Evolutionary conservation across 2,888 invertebrate species (phyloP).

Genomic region (Lasioglossum pauxillum): DNA sequence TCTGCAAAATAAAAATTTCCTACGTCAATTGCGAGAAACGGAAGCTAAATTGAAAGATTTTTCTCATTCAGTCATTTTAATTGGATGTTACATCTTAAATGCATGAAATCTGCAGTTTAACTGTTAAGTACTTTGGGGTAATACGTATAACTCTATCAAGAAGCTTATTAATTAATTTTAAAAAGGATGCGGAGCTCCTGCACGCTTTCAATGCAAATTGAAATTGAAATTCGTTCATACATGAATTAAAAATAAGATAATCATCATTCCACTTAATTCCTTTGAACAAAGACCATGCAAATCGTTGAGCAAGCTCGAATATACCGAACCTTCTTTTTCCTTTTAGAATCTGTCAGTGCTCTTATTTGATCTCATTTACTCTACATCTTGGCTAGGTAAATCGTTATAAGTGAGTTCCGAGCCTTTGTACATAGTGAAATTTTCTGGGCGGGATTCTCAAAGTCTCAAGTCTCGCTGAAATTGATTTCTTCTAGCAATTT

Average conservation of each 20-base stretch:
- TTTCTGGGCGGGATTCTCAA: background rate
- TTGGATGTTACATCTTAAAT: background rate
- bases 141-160: background rate
- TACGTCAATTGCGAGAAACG: background rate
- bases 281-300: background rate
- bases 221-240: background rate
- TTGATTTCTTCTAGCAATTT: background rate
- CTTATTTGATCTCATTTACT: background rate
- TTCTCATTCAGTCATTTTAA: too few species aligned
- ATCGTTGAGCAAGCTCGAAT: background rate
- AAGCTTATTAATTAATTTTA: background rate
- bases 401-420: background rate
- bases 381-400: slow-evolving; percentile 1
- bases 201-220: background rate
- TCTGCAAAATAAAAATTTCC: background rate
- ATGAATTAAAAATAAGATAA: background rate
- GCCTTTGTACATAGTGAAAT: background rate
- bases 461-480: background rate
- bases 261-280: background rate
- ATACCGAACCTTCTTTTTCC: background rate
- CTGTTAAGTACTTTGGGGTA: too few species aligned
- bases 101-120: too few species aligned
- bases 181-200: fast-evolving
- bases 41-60: background rate
- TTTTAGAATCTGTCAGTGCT: background rate